phyloP scores from a whole-genome alignment of 1,140 invertebrate species.

The Bombus consobrinus region DNA sequence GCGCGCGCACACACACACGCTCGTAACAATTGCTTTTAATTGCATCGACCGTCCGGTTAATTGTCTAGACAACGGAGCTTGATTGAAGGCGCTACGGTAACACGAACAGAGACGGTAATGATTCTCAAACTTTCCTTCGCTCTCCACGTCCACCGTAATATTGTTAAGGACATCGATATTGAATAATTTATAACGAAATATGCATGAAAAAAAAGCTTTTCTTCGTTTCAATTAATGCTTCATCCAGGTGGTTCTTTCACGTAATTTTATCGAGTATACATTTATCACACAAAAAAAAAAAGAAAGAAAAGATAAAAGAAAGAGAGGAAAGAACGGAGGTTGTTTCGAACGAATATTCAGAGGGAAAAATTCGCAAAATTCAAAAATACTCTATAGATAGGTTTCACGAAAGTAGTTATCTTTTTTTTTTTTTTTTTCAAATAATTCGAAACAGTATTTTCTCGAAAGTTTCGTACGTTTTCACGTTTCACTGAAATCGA shows the following conservation, averaged over 20 bases:
- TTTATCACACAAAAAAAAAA: not conserved
- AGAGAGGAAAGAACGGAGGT: not conserved
- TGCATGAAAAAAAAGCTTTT: not conserved
- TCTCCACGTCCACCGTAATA: constrained; percentile 24
- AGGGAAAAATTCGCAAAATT: not conserved
- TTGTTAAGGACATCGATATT: constrained; percentile 43
- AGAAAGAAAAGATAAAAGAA: not conserved
- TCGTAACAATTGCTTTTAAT: constrained; percentile 66
- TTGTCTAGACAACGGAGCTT: constrained; percentile 60
- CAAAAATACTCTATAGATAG: not conserved
- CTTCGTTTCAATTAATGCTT: constrained; percentile 26
- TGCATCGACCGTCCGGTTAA: constrained; percentile 65
- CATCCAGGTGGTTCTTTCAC: not conserved
- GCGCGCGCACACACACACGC: constrained; percentile 22
- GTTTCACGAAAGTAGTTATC: not conserved
- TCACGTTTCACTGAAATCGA: not conserved
- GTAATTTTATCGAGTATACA: constrained; percentile 5
- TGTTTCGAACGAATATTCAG: too few species aligned
- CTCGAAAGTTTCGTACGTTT: not conserved
- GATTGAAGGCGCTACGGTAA: constrained; percentile 46
- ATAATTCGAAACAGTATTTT: not conserved
- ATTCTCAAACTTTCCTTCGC: constrained; percentile 52
- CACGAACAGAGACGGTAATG: constrained; percentile 49
- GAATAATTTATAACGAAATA: constrained; percentile 51
- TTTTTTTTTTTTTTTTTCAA: not conserved